Base-by-base conservation (phyloP, 2,113 vertebrate genomes). In the Gambusia affinis region DNA sequence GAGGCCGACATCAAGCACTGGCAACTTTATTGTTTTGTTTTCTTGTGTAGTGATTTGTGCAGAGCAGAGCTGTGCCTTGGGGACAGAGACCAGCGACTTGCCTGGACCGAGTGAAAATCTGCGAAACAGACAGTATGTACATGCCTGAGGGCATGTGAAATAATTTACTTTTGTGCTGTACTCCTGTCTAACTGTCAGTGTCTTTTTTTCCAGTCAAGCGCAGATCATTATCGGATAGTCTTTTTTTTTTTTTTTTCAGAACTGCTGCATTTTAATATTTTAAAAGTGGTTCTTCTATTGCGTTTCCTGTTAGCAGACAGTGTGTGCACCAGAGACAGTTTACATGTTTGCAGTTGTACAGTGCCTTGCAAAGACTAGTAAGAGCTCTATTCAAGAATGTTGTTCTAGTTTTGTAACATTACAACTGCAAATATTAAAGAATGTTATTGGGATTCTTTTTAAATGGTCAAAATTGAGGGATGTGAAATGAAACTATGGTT, bases 161-260 rank as follows among this genome's bases (percentile, higher is more conserved):
- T 91, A 88, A 92, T 92, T 92, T 88, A 91, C 87, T 88, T 90
- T 89, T 83, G 85, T 85, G 80, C 87, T 89, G 84, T 89, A 84
- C 72, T 70, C 80, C 90, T 86, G 86, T 92, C 89, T 87, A 85
- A 86, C 88, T 90, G 91, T 91, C 91, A 91, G 79, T 75, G 83
- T 67, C 27, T 81, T 87, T 85, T 85, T 87, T 89, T 86, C 82
- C 80, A 85, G 75, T 81, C 83, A 87, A 78, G 51, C 6, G 29
- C 79, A 80, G 83, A 91, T 85, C 88, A 88, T 89, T 85, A 87
- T 87, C 85, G 80, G 33, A 75, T 66, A 74, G 75, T 35, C 27
- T 35, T 35, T 37, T 37, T 37, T 0, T 86, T 76, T 28, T 27
- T 85, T 85, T 84, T 64, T 73, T 82, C 80, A 67, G 75, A 67